A percentile compares a stretch with the other conserved stretches of the same genome.
Conservation (phyloP, 2,113 vertebrate genomes). For the Spilogale gracilis region DNA sequence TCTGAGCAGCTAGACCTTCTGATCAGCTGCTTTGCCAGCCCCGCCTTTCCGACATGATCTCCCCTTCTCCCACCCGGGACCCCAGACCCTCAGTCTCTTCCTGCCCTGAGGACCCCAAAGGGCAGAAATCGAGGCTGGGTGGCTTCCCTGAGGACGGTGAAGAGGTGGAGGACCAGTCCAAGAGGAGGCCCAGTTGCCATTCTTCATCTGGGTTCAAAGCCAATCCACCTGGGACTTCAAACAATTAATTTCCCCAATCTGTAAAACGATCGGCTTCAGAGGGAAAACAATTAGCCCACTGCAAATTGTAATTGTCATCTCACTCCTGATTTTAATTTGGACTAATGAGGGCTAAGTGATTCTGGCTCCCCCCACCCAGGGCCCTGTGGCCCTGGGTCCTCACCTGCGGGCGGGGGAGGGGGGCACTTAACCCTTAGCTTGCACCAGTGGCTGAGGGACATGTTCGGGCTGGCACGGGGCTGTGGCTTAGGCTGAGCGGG, state of each 20-base stretch:
- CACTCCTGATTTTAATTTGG: constrained; percentile 88
- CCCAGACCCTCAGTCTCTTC: background rate
- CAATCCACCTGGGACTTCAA: constrained; percentile 83
- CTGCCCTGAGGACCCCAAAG: background rate
- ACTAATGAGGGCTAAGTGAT: constrained; percentile 88
- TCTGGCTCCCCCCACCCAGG: constrained; percentile 59
- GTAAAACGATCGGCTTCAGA: constrained; percentile 81
- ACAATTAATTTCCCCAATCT: constrained; percentile 87
- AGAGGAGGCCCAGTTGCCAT: background rate
- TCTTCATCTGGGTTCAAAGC: constrained; percentile 67
- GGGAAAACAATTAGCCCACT: constrained; percentile 86
- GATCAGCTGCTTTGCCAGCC: background rate
- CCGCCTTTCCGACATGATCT: background rate
- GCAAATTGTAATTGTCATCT: constrained; percentile 90
- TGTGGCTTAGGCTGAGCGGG: background rate
- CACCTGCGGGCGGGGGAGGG: background rate
- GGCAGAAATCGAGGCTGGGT: background rate
- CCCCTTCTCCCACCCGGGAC: background rate
- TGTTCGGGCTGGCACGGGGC: background rate
- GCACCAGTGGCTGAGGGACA: background rate
- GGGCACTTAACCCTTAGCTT: constrained; percentile 51
- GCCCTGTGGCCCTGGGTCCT: constrained; percentile 40
- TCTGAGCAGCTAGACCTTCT: background rate
- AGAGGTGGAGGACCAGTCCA: background rate
- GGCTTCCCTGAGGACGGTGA: background rate